Base-by-base conservation (phyloP, 2,113 vertebrate species). In the Cheirogaleus medius region DNA sequence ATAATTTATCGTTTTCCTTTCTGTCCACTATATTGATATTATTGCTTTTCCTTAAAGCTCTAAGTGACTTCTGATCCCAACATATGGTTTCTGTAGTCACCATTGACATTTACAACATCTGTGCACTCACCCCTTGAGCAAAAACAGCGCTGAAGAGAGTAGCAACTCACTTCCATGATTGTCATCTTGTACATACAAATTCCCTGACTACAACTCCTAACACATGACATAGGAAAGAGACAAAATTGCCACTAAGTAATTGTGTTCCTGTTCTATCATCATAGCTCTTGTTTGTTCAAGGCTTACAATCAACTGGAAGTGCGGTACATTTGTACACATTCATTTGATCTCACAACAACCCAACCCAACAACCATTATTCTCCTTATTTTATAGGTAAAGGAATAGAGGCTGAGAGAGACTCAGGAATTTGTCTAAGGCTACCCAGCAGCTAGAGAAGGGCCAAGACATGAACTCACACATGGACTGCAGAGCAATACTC, bases 1-100 rank as follows among this genome's bases (percentile, higher is more conserved):
- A 54, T 73, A 90, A 96, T 96, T 96, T 94, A 97, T 56, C 49
- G 44, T 44, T 76, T 89, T 58, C 56, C 89, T 56, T 91, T 95
- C 95, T 97, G 91, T 60, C 93, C 17, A 42, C 68, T 89, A 1
- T 73, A 29, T 42, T 68, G 63, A 52, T 42, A 83, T 80, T 64
- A 89, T 68, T 82, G 83, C 73, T 87, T 92, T 94, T 68, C n/a
- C 25, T 82, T 88, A 74, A 89, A 49, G 34, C 49, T 85, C 20
- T 49, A 13, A 60, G 27, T 42, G 60, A 90, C 90, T 92, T 85
- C 82, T 78, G 66, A 85, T 91, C 88, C 87, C 83, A 88, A 49
- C 94, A 92, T 69, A 86, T 91, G 81, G 91, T 94, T 92, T 89
- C 58, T 49, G 8, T 60, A 88, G 71, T 76, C 49, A 17, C n/a